Evolutionary conservation across 1,140 invertebrate species (phyloP), one percentile per base, ranked within the genome.

Genomic region (Aphaenogaster ashmeadi): DNA sequence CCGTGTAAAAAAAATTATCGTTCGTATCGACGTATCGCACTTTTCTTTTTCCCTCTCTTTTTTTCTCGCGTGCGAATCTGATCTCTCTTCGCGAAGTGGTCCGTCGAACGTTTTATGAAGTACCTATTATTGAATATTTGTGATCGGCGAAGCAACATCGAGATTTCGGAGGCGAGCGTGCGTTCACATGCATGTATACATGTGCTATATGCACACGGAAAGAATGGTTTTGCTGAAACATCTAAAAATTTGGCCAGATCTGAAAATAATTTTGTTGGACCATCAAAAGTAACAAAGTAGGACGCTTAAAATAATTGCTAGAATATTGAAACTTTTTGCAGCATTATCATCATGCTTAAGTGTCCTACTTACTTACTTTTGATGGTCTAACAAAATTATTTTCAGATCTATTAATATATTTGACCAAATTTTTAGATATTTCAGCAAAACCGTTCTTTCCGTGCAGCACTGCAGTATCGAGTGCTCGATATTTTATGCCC

Each of bases 101-200:
- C 56, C 38, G 36, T 7, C 56, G 54, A 56, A 41, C 69, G 69
- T 56, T 84, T 84, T 75, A 84, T 84, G 41, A 62, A 69, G 41
- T 58, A 71, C 75, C 69, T 52, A 50, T 84, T 84, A 84, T 84
- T 74, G 79, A 81, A 71, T 81, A 71, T 71, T 81, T 81, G 79
- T 71, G 75, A 84, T 47, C 54, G 41, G 44, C 80, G 27, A 21
- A 27, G 67, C 27, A 60, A 60, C 44, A 50, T 69, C 80, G 80
- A 84, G 21, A 81, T 81, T 81, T 81, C 15, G n/a, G 4, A 83
- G 47, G 27, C 13, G 13, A 27, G 11, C 36, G 36, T 33, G 64
- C 38, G 13, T 36, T 18, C 18, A 7, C 74, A 67, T n/a, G 33
- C 0, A 11, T 13, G 41, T 47, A 41, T 21, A 6, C n/a, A 36